Conservation (phyloP, 2,113 vertebrate species). For the Ibidorhyncha struthersii region DNA sequence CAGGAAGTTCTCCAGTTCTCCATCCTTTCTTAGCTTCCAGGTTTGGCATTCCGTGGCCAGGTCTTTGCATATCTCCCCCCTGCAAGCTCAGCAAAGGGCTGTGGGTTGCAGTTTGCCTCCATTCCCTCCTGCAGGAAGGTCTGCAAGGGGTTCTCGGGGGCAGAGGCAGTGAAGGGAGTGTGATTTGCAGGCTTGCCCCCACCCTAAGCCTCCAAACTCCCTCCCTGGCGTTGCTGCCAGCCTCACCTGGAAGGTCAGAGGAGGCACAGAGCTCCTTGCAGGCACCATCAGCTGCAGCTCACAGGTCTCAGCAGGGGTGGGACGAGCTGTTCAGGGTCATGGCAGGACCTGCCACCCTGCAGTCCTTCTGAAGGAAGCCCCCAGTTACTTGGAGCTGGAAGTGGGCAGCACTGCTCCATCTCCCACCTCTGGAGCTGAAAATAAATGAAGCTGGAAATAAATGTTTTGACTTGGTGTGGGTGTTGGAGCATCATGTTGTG, state of each 20-base stretch:
- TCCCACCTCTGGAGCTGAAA: background rate
- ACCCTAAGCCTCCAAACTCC: background rate
- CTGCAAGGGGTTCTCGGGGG: background rate
- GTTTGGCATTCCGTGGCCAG: background rate
- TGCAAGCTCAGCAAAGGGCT: background rate
- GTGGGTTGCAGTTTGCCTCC: rapidly evolving
- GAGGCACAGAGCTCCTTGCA: background rate
- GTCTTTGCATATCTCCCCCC: background rate
- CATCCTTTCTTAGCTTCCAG: background rate
- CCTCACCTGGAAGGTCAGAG: background rate
- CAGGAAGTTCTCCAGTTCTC: background rate
- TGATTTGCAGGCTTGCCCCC: background rate
- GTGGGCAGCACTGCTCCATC: background rate
- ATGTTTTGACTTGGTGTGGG: too few species aligned
- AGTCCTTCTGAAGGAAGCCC: background rate
- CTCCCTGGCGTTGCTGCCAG: background rate
- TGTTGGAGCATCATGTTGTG: background rate
- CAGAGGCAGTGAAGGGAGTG: background rate
- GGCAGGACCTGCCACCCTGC: background rate
- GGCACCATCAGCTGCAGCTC: background rate
- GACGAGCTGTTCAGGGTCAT: background rate
- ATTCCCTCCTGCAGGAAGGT: rapidly evolving
- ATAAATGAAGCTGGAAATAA: background rate
- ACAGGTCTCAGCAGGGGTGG: background rate
- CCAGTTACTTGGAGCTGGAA: background rate